Evolutionary conservation across 2,888 invertebrate genomes (phyloP).

Genomic region (Pyrrhosoma nymphula): DNA sequence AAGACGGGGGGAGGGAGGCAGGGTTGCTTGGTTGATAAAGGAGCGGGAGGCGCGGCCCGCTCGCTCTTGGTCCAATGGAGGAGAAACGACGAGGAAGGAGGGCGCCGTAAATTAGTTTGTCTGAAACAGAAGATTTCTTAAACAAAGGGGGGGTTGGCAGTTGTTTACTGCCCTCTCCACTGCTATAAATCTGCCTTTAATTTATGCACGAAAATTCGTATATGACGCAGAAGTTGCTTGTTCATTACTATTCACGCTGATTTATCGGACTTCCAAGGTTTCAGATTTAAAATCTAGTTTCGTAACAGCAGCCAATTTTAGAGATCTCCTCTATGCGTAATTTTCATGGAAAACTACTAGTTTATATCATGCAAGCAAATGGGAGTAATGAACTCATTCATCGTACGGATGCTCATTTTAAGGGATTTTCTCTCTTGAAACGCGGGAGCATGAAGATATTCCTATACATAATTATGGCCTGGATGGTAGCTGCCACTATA

Average conservation of each 20-base stretch:
- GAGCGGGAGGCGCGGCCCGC: not conserved
- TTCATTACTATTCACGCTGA: slow-evolving; percentile 40
- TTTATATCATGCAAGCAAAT: too few relatives aligned
- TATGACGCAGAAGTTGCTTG: slow-evolving; percentile 52
- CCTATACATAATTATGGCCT: too few relatives aligned
- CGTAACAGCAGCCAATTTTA: too few relatives aligned
- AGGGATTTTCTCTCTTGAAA: too few relatives aligned
- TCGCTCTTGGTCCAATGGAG: slow-evolving; percentile 46
- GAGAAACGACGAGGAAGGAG: slow-evolving; percentile 36
- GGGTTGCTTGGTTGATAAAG: slow-evolving; percentile 27
- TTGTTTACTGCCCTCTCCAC: slow-evolving; percentile 42
- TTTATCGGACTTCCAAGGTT: not conserved
- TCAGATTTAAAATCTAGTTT: not conserved
- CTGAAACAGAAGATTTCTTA: slow-evolving; percentile 62
- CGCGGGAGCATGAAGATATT: too few relatives aligned
- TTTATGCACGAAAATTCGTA: slow-evolving; percentile 45
- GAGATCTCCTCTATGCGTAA: too few relatives aligned
- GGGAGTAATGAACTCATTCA: too few relatives aligned
- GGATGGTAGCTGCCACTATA: too few relatives aligned
- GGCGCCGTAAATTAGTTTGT: slow-evolving; percentile 61
- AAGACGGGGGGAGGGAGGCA: not conserved
- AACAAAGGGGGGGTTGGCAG: slow-evolving; percentile 55
- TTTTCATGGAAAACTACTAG: too few relatives aligned
- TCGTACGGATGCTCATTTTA: too few relatives aligned
- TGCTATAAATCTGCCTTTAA: slow-evolving; percentile 43